These are phyloP conservation scores for Hydroisotoma schaefferi DNA, from an alignment of 2,888 invertebrate genomes.

Conservation along the genomic window DNA sequence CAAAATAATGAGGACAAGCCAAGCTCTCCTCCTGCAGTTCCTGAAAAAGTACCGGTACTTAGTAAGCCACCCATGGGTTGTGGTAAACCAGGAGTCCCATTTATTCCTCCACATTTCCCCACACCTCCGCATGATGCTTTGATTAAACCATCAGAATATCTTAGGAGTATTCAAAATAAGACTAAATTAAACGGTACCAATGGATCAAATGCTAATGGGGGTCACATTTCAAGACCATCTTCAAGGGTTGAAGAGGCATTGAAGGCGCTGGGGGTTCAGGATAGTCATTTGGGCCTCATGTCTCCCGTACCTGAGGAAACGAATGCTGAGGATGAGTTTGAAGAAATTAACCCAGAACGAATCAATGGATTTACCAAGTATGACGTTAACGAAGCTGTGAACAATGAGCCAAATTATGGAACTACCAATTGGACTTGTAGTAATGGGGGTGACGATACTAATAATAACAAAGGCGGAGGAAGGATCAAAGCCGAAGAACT, in stretches of 20 bases:
- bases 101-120: conserved; percentile 87
- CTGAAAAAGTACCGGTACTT: conserved; percentile 19
- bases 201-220: conserved; percentile 5
- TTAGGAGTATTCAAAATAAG: conserved; percentile 69
- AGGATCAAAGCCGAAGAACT: conserved; percentile 45
- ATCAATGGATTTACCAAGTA: conserved; percentile 22
- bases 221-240: neutral
- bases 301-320: conserved; percentile 42
- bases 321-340: conserved; percentile 44
- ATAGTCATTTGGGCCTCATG: conserved; percentile 35
- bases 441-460: conserved; percentile 20
- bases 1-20: neutral
- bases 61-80: conserved; percentile 21
- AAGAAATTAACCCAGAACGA: conserved; percentile 44
- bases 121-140: conserved; percentile 69
- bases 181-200: conserved; percentile 28
- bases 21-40: neutral
- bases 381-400: conserved; percentile 9
- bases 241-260: conserved; percentile 41
- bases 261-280: conserved; percentile 35
- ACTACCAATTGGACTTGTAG: conserved; percentile 13
- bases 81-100: conserved; percentile 59
- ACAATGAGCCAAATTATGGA: conserved; percentile 14
- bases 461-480: conserved; percentile 30
- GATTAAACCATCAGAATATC: conserved; percentile 88